These are phyloP conservation scores for Oreochromis grahami DNA, from an alignment of 2,797 vertebrate species.

Conservation along the genomic window DNA sequence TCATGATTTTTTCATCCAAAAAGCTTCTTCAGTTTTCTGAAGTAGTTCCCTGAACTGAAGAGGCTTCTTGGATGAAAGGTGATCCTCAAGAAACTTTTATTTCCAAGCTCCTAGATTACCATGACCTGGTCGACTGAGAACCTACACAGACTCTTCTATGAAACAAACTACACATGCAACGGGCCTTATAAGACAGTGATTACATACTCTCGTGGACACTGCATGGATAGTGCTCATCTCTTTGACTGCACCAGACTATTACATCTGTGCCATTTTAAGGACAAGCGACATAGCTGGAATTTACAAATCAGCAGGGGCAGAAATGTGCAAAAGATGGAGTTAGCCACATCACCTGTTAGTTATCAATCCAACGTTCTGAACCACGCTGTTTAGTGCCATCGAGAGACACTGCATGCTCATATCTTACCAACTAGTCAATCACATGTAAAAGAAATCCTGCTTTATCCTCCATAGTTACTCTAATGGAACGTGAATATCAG, in stretches of 20 bases:
- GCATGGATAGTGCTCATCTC: background rate
- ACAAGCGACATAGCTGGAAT: background rate
- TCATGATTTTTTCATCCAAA: background rate
- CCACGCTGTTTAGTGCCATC: background rate
- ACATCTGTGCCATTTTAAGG: fast-evolving
- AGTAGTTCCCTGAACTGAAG: background rate
- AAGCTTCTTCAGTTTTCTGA: background rate
- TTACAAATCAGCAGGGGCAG: background rate
- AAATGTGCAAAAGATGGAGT: background rate
- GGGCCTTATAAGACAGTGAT: fast-evolving
- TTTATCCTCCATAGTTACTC: fast-evolving
- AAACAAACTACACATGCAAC: background rate
- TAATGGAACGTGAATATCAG: background rate
- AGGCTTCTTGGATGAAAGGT: background rate
- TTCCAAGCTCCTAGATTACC: background rate
- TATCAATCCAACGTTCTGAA: background rate
- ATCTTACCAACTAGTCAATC: background rate
- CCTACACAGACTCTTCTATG: background rate
- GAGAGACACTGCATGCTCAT: background rate
- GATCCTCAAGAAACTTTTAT: background rate
- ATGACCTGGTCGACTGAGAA: background rate
- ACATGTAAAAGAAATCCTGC: background rate
- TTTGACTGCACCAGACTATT: background rate
- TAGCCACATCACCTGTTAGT: background rate
- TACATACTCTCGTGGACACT: background rate